Percentiles rank a stretch among this genome's conserved stretches.
These are phyloP conservation scores for Mallotus villosus DNA, from an alignment of 2,797 vertebrate species.

Conservation along the genomic window DNA sequence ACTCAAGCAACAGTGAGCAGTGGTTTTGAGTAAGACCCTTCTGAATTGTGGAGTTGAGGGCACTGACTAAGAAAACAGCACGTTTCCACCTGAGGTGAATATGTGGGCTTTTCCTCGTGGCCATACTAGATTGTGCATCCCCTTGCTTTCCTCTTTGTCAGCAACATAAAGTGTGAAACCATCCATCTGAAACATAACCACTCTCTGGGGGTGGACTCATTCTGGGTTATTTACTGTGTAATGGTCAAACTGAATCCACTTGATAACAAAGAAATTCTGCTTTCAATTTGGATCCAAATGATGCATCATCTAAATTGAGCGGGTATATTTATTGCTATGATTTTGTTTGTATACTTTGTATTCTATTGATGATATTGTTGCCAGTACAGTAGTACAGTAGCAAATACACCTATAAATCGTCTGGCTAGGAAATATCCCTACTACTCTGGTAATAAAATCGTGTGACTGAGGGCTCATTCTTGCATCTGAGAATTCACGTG, in stretches of 20 bases:
- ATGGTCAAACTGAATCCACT: too few relatives aligned
- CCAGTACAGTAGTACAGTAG: not conserved
- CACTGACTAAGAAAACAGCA: conserved; percentile 74
- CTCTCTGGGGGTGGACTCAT: too few relatives aligned
- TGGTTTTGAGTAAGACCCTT: conserved; percentile 75
- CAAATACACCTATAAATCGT: conserved; percentile 1
- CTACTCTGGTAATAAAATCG: conserved; percentile 38
- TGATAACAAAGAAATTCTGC: too few relatives aligned
- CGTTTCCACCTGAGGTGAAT: conserved; percentile 60
- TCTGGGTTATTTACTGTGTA: too few relatives aligned
- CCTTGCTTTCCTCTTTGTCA: conserved; percentile 52
- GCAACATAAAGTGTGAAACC: conserved; percentile 66
- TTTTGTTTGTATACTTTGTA: not conserved
- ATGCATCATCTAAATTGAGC: too few relatives aligned
- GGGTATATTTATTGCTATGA: too few relatives aligned
- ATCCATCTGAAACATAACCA: conserved; percentile 54
- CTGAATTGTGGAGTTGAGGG: conserved; percentile 63
- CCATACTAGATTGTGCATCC: conserved; percentile 26
- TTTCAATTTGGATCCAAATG: too few relatives aligned
- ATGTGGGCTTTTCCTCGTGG: conserved; percentile 50
- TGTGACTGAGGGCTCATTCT: conserved; percentile 34
- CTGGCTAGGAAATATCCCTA: conserved; percentile 7
- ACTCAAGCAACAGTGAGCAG: conserved; percentile 77
- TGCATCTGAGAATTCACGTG: conserved; percentile 36
- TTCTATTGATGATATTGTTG: not conserved